Conservation (phyloP, 2,888 invertebrate genomes). For the Megamerina dolium region DNA sequence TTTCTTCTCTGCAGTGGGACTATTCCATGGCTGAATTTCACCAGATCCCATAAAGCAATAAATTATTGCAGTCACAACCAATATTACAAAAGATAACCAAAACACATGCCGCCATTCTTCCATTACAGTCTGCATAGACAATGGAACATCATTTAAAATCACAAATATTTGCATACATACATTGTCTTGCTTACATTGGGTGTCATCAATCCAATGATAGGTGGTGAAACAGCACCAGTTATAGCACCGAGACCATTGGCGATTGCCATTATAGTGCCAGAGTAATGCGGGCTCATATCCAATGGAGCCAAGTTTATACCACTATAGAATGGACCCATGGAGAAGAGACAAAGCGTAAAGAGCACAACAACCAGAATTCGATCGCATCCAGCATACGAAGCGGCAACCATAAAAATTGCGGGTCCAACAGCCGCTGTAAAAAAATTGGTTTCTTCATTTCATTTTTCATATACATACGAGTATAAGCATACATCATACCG, state of each 20-base stretch:
- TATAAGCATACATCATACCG: too few species aligned
- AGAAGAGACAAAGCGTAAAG: conserved; percentile 59
- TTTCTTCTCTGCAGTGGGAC: conserved; percentile 38
- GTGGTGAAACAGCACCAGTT: conserved; percentile 62
- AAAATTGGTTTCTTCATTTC: too few species aligned
- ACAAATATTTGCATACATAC: not conserved
- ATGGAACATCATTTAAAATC: not conserved
- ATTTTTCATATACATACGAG: too few species aligned
- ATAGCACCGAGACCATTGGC: conserved; percentile 64
- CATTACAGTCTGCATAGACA: conserved; percentile 41
- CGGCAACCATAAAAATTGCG: conserved; percentile 58
- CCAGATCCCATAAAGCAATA: conserved; percentile 68
- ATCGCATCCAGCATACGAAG: conserved; percentile 61
- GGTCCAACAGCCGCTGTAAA: conserved; percentile 52
- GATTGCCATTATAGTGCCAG: conserved; percentile 61
- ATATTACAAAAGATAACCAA: conserved; percentile 69
- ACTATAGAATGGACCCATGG: conserved; percentile 66
- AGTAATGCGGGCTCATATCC: conserved; percentile 61
- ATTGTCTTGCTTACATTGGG: conserved; percentile 55
- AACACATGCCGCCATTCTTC: conserved; percentile 72
- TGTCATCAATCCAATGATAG: conserved; percentile 59
- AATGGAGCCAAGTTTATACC: conserved; percentile 60
- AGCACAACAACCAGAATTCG: conserved; percentile 53
- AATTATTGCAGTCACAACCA: conserved; percentile 61
- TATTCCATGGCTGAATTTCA: conserved; percentile 72